phyloP scores from a whole-genome alignment of 2,113 vertebrate genomes.

The Sylvicapra grimmia region DNA sequence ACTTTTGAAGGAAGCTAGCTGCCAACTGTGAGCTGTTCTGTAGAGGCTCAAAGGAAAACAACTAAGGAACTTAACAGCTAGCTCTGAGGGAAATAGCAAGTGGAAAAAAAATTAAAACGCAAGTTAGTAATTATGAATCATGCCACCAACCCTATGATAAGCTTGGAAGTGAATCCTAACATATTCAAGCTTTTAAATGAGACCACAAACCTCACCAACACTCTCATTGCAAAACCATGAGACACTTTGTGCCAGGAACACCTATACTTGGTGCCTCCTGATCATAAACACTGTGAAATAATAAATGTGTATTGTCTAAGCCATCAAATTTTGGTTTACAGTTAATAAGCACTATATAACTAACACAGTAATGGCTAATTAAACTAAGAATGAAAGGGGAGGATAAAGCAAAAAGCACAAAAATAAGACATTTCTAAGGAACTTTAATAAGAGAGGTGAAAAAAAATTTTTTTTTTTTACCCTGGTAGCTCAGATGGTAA shows the following conservation, averaged over 20 bases:
- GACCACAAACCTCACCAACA: background rate
- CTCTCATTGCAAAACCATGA: background rate
- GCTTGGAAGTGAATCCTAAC: background rate
- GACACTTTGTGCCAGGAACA: background rate
- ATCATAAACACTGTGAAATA: background rate
- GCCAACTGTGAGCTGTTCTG: background rate
- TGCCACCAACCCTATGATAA: background rate
- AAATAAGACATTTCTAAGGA: background rate
- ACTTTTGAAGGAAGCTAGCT: background rate
- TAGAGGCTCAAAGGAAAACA: fast-evolving
- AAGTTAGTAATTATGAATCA: background rate
- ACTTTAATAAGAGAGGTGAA: background rate
- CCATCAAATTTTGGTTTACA: background rate
- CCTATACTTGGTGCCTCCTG: background rate
- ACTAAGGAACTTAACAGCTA: background rate
- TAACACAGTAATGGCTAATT: background rate
- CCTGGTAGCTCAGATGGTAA: background rate
- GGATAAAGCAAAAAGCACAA: background rate
- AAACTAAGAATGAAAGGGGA: background rate
- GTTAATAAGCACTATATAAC: background rate
- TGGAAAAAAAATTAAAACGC: too few species aligned
- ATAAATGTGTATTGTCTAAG: background rate
- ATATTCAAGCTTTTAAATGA: background rate
- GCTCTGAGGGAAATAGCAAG: background rate
- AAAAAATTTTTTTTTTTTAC: background rate